phyloP scores from a whole-genome alignment of 2,888 invertebrate genomes.

The Drosophila anomalipes region DNA sequence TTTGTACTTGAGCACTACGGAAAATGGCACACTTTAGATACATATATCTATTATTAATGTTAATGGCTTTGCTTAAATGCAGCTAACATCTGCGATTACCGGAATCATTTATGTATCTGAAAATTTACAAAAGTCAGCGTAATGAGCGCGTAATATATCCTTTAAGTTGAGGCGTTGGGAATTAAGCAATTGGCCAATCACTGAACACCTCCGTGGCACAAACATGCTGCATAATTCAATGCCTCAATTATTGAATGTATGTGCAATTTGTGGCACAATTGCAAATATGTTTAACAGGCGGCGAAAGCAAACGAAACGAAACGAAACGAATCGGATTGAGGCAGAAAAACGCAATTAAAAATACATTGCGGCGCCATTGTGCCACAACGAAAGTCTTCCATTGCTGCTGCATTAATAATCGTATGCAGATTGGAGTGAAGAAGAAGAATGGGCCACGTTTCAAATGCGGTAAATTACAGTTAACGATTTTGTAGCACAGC shows the following conservation, averaged over 20 bases:
- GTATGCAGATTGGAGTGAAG: conserved; percentile 28
- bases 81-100: neutral
- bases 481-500: conserved; percentile 81
- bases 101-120: neutral
- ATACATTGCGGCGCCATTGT: conserved; percentile 42
- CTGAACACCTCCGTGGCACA: conserved; percentile 22
- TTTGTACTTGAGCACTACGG: conserved; percentile 19
- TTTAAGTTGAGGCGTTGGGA: neutral
- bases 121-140: neutral
- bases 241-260: conserved; percentile 45
- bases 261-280: conserved; percentile 40
- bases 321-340: neutral
- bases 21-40: conserved; percentile 30
- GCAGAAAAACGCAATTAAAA: conserved; percentile 60
- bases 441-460: conserved; percentile 61
- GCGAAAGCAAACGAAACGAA: conserved; percentile 16
- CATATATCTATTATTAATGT: conserved; percentile 45
- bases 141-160: neutral
- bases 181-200: conserved; percentile 13
- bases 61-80: neutral
- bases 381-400: conserved; percentile 15
- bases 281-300: conserved; percentile 41
- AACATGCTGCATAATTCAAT: conserved; percentile 49
- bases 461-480: conserved; percentile 80
- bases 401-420: conserved; percentile 55